Evolutionary conservation across 2,888 invertebrate genomes (phyloP).

Genomic region (Parascotia fuliginaria): DNA sequence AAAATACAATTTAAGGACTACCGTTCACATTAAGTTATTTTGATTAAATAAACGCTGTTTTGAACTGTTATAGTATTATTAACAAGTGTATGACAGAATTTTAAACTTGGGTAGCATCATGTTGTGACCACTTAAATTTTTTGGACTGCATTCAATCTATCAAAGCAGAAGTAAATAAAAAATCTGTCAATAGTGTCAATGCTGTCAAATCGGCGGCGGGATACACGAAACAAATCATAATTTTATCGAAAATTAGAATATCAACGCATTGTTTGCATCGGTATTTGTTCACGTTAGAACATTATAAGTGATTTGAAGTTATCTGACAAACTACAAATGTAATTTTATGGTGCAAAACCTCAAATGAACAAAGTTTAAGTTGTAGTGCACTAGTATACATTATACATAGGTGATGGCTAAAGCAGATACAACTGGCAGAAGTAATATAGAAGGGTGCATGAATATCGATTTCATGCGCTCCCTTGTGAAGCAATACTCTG

Average conservation of each 20-base stretch:
- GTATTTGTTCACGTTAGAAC: neutral
- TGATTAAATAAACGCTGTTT: too few species aligned
- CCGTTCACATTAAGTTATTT: too few species aligned
- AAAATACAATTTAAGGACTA: too few species aligned
- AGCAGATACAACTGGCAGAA: conserved; percentile 59
- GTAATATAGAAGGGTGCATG: conserved; percentile 56
- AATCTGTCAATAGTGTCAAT: neutral
- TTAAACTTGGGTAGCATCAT: too few species aligned
- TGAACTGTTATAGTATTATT: too few species aligned
- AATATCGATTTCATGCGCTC: conserved; percentile 81
- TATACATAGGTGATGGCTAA: conserved; percentile 56
- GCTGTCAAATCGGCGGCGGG: conserved; percentile 31
- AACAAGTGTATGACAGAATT: too few species aligned
- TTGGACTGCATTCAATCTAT: too few species aligned
- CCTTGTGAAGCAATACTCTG: conserved; percentile 80
- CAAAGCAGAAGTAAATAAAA: too few species aligned
- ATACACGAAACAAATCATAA: conserved; percentile 29
- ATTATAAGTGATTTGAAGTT: neutral
- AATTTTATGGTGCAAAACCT: neutral
- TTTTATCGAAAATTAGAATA: neutral
- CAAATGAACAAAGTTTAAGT: conserved; percentile 1
- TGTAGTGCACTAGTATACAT: conserved; percentile 10
- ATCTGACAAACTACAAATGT: neutral
- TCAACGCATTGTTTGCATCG: neutral
- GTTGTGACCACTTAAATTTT: too few species aligned